Base-by-base conservation (phyloP, 1,140 invertebrate genomes). In the Diorhabda elongata region DNA sequence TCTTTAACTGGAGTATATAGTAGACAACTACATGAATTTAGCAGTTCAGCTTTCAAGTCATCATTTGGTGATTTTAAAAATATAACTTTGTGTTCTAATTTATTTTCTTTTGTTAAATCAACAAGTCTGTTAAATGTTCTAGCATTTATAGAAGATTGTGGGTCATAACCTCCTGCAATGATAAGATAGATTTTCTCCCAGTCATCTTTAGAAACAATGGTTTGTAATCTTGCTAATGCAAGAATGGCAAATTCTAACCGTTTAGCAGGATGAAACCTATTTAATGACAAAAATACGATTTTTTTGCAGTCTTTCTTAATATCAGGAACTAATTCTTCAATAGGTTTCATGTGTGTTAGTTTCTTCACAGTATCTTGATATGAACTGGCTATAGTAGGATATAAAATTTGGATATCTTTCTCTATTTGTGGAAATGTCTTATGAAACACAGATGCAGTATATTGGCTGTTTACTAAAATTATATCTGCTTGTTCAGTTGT, bases 261-360 rank as follows among this genome's bases (percentile, higher is more conserved):
- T 82, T 99, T 99, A 79, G 99, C 99, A 7, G 94, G 87, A 80
- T 99, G 98, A 83, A 96, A 99, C 75, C 98, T 87, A 84, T 99
- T 99, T 67, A 99, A 92, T 0, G 97, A 99, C 2, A 99, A 81
- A 77, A 98, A 93, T 58, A 94, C 79, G 75, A 89, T 85, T 60
- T 83, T 84, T 70, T 90, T 85, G 11, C 81, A 77, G 42, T 79
- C 79, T 57, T 83, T 71, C 42, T 44, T 63, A 64, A 79, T 74
- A 69, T 79, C 72, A 61, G 73, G 75, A 6, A 77, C 74, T 42
- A 78, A 64, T 69, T 76, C 64, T 58, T 69, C 58, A 5, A 77
- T 71, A 8, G 68, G 69, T 60, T 73, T 73, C 42, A 52, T 43
- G 2, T 44, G 58, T 68, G 52, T 68, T 2, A 65, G 45, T 41